Evolutionary conservation across 2,888 invertebrate genomes (phyloP).

Genomic region (Pecten maximus): DNA sequence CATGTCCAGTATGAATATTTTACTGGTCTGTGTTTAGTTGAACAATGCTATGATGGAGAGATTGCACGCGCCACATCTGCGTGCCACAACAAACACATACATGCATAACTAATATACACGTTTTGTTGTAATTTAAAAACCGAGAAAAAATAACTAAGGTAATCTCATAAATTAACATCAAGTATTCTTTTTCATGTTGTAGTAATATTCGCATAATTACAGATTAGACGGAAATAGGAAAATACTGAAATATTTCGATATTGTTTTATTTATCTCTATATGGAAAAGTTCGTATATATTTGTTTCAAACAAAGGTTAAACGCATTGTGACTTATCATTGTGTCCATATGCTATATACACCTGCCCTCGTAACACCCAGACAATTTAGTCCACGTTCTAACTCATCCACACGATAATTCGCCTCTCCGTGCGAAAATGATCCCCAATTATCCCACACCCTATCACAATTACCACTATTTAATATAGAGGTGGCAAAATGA

Average conservation of each 20-base stretch:
- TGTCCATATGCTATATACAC: neutral
- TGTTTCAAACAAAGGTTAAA: neutral
- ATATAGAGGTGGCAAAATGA: neutral
- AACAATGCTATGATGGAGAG: neutral
- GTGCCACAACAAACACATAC: neutral
- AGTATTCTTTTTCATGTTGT: neutral
- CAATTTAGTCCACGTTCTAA: neutral
- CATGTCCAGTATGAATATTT: constrained; percentile 10
- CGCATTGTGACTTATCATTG: neutral
- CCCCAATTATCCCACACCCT: neutral
- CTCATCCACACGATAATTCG: neutral
- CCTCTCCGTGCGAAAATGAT: neutral
- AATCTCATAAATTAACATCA: neutral
- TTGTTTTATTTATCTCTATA: neutral
- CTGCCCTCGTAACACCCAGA: neutral
- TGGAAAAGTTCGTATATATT: neutral
- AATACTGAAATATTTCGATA: neutral
- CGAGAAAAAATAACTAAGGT: neutral
- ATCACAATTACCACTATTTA: neutral
- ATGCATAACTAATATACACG: neutral
- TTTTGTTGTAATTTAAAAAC: neutral
- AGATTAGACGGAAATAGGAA: too few relatives aligned
- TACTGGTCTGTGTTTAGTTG: neutral
- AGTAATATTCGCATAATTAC: neutral
- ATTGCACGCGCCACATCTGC: neutral